Base-by-base conservation (phyloP, 2,888 invertebrate genomes). In the Mermis nigrescens region DNA sequence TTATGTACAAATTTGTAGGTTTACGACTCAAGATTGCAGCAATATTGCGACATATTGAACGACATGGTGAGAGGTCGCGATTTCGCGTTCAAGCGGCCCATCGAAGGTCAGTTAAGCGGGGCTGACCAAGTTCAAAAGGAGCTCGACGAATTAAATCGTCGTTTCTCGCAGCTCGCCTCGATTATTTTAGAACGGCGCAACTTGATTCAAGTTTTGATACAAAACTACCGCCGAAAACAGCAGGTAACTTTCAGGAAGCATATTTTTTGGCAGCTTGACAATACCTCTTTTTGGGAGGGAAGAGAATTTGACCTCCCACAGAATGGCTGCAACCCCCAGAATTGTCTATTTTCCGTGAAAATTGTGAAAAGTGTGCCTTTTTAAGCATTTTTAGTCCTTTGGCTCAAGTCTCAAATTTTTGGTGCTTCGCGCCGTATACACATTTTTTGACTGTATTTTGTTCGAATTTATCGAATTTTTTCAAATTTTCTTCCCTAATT, bases 11-110 rank as follows among this genome's bases (percentile, higher is more conserved):
- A 38, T 38, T 38, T 38, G 46, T 82, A 88, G 87, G 85, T 85
- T 73, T 85, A 86, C 80, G 83, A 85, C 74, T 82, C 83, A 73
- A 81, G 85, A 71, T 82, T 87, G 74, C 83, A 84, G 76, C 82
- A 83, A 65, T 91, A 85, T 79, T 80, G 82, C 64, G 86, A 86
- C 69, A 81, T 81, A 76, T 79, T 89, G 65, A 81, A 65, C 22
- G 66, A 64, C 53, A 63, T 68, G 27, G 70, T 71, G 63, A 69
- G 70, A 26, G 63, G 66, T 1, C 62, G 59, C 38, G 64, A 46
- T 29, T n/a, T 59, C 26, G 48, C 24, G 2, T 3, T 46, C 28
- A 3, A 7, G 7, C 54, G 55, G 1, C 26, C 54, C 2, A 26
- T 55, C 3, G 26, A 29, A 2, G 27, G 52, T 24, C 12, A 38